Evolutionary conservation across 1,140 invertebrate genomes (phyloP), one percentile per base, ranked within the genome.

Genomic region (Holotrichia oblita): DNA sequence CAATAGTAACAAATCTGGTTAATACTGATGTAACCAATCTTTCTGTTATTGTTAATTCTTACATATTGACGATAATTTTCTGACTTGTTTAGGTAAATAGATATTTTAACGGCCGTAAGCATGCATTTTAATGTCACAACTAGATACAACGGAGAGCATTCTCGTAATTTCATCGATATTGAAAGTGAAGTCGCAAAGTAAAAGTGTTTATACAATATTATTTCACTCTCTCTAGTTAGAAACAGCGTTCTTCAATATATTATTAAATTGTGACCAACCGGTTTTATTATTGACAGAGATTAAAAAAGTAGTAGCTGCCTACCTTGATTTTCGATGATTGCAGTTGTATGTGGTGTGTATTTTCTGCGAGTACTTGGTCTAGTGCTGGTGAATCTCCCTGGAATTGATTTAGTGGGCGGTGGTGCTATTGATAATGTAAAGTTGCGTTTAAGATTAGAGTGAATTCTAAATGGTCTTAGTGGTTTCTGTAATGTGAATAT

Each of bases 281-380:
- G 61, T 69, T 69, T 69, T 69, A 10, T 69, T 69, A 20, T 69
- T 34, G 27, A 69, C 27, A 27, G 24, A 24, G 27, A 69, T 27
- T 22, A 74, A 72, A 44, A 20, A n/a, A 44, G 34, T 14, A 41
- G 40, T 7, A 74, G 34, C 40, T 17, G 41, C 73, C 41, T 74
- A 44, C 73, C 73, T 74, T 74, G 73, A 74, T 74, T 40, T 74
- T 74, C 73, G 41, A 74, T 44, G 10, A 42, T 3, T 9, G 73
- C 10, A 10, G 41, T 24, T 22, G 73, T 17, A 41, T 27, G 40
- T 34, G 73, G 73, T 74, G 14, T 40, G 34, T 74, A 42, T 44
- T 44, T 74, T 22, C 73, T 74, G 40, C 73, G 73, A 22, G 40
- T 34, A 34, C 12, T 41, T n/a, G 73, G 34, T 42, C 40, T 74